Evolutionary conservation across 2,888 invertebrate genomes (phyloP).

Genomic region (Andrena haemorrhoa): DNA sequence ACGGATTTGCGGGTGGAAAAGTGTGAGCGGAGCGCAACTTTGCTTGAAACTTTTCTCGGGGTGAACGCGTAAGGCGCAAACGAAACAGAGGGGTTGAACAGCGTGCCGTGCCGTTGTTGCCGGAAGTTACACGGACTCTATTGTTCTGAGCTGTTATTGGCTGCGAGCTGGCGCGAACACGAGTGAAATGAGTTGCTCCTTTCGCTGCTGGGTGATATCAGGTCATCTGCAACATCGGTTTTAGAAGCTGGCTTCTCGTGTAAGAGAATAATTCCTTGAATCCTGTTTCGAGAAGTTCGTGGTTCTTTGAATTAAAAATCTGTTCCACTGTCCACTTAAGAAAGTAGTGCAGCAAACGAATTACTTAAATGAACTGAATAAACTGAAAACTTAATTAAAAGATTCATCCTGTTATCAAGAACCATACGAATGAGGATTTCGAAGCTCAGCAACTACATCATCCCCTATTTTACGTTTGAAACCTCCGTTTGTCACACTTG

Average conservation of each 20-base stretch:
- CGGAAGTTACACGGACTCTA: slow-evolving; percentile 57
- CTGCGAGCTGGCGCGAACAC: slow-evolving; percentile 17
- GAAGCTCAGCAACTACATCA: too few species aligned
- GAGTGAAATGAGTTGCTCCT: slow-evolving; percentile 23
- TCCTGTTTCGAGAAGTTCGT: too few species aligned
- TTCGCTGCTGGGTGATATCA: slow-evolving; percentile 4
- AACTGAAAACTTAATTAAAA: too few species aligned
- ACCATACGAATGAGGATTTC: too few species aligned
- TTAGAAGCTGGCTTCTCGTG: not conserved
- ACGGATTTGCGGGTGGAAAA: slow-evolving; percentile 64
- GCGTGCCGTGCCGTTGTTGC: slow-evolving; percentile 65
- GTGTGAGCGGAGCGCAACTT: slow-evolving; percentile 52
- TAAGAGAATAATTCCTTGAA: not conserved
- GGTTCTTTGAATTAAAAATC: too few species aligned
- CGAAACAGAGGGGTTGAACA: slow-evolving; percentile 29
- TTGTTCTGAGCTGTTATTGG: slow-evolving; percentile 38
- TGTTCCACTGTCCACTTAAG: too few species aligned
- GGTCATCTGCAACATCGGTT: not conserved
- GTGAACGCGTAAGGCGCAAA: slow-evolving; percentile 37
- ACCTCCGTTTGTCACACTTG: too few species aligned
- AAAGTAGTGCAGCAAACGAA: too few species aligned
- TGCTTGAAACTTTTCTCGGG: slow-evolving; percentile 55
- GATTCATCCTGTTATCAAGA: too few species aligned
- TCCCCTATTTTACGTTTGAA: too few species aligned
- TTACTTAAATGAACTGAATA: too few species aligned